Conservation (phyloP, 2,888 invertebrate species). For the Dicroscelio sp. region DNA sequence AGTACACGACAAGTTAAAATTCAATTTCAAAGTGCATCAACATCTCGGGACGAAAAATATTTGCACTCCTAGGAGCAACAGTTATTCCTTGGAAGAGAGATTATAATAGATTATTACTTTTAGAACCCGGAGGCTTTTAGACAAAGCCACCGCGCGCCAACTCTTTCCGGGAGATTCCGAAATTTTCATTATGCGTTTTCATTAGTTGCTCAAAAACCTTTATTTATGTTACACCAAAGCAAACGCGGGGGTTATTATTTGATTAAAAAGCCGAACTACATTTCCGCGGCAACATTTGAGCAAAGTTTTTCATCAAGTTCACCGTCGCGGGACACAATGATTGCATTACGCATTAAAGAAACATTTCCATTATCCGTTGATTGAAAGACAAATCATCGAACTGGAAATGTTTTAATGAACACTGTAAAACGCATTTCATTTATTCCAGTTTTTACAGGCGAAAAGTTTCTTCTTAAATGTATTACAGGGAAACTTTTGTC, state of each 20-base stretch:
- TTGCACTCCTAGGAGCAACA: constrained; percentile 19
- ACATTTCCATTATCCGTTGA: background rate
- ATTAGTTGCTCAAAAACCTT: constrained; percentile 53
- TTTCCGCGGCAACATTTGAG: background rate
- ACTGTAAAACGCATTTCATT: background rate
- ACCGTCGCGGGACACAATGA: constrained; percentile 9
- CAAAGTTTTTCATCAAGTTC: no score
- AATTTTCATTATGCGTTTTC: constrained; percentile 66
- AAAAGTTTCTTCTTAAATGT: background rate
- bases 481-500: constrained; percentile 3
- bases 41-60: constrained; percentile 49
- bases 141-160: constrained; percentile 45
- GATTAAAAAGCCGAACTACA: constrained; percentile 48
- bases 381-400: background rate
- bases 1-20: constrained; percentile 50
- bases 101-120: constrained; percentile 66
- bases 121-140: constrained; percentile 51
- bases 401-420: no score
- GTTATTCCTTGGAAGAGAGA: constrained; percentile 34
- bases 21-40: constrained; percentile 49
- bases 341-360: constrained; percentile 37
- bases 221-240: constrained; percentile 50
- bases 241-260: constrained; percentile 63
- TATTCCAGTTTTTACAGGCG: background rate
- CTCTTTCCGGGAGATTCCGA: constrained; percentile 55